These are phyloP conservation scores for Pecten maximus DNA, from an alignment of 2,888 invertebrate species.

Conservation along the genomic window DNA sequence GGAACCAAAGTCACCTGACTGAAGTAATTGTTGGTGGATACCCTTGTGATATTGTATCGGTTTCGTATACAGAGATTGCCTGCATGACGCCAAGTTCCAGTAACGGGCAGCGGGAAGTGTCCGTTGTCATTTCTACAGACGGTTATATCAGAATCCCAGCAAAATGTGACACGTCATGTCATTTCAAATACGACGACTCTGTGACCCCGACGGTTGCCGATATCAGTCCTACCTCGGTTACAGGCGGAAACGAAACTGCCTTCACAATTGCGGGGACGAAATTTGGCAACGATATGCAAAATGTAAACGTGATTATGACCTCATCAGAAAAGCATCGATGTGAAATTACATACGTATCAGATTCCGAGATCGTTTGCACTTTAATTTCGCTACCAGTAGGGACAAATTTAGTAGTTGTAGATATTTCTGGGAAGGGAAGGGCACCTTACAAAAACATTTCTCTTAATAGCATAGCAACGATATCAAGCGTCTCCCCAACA, in stretches of 20 bases:
- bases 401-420: neutral
- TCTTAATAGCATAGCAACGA: neutral
- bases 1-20: neutral
- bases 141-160: neutral
- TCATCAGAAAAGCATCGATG: neutral
- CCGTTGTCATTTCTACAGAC: neutral
- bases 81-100: neutral
- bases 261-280: neutral
- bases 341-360: neutral
- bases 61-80: neutral
- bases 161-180: constrained; percentile 11
- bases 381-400: neutral
- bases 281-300: neutral
- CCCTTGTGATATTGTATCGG: neutral
- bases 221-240: neutral
- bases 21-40: neutral
- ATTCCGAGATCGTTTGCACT: neutral
- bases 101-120: neutral
- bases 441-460: neutral
- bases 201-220: neutral
- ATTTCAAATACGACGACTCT: constrained; percentile 31
- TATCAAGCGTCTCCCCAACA: neutral
- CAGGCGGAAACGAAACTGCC: neutral
- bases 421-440: constrained; percentile 29
- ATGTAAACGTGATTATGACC: neutral